Percentiles rank a stretch among this genome's conserved stretches.
Conservation (phyloP, 2,888 invertebrate species). For the Tenthredo notha region DNA sequence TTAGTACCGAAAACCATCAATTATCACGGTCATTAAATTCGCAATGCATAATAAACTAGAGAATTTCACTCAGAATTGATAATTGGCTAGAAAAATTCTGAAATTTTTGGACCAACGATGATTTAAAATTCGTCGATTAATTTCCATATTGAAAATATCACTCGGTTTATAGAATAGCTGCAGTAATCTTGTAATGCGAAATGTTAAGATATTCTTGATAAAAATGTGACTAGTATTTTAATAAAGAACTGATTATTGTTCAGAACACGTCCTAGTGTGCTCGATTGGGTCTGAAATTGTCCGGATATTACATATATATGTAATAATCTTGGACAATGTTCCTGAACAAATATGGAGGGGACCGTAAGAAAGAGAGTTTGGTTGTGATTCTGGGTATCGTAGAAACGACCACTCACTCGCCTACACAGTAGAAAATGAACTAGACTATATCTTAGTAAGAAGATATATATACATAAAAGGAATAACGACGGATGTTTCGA, state of each 20-base stretch:
- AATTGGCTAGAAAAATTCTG: not conserved
- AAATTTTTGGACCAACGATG: not conserved
- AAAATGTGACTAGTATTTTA: not conserved
- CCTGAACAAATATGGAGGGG: not conserved
- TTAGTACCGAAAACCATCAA: not conserved
- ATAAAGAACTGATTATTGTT: not conserved
- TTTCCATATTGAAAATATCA: not conserved
- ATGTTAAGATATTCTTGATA: not conserved
- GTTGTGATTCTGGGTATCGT: not conserved
- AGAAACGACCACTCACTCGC: conserved; percentile 19
- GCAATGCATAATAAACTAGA: not conserved
- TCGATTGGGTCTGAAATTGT: not conserved
- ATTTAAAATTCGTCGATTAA: not conserved
- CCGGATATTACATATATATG: conserved; percentile 7
- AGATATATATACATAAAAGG: not conserved
- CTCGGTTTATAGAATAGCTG: not conserved
- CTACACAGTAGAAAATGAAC: not conserved
- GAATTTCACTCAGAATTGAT: not conserved
- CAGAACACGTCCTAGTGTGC: conserved; percentile 13
- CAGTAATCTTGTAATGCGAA: not conserved
- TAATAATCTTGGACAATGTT: not conserved
- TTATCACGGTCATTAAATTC: not conserved
- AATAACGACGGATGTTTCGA: conserved; percentile 25
- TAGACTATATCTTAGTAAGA: not conserved
- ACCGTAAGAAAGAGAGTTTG: not conserved